These are phyloP conservation scores for Armadillidium nasatum DNA, from an alignment of 1,140 invertebrate species.

Conservation along the genomic window DNA sequence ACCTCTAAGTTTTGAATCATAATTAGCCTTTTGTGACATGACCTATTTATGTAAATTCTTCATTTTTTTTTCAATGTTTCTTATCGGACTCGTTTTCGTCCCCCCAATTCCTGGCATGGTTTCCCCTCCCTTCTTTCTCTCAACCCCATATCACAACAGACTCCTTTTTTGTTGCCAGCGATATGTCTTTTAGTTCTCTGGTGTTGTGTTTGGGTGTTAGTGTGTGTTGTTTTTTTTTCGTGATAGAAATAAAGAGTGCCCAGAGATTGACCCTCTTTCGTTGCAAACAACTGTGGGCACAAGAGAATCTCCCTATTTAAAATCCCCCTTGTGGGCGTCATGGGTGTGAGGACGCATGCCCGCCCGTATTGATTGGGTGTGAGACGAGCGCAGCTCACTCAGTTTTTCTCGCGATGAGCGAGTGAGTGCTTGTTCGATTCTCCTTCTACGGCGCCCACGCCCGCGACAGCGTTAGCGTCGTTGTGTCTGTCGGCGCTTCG, in stretches of 20 bases:
- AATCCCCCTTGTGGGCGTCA: neutral
- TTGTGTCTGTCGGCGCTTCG: constrained; percentile 2
- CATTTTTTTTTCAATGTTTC: no score
- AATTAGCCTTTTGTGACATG: no score
- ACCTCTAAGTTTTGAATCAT: no score
- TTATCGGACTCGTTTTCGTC: no score
- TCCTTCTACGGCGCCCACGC: neutral
- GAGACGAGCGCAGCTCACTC: neutral
- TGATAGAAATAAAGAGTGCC: neutral
- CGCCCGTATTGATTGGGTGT: constrained; percentile 10
- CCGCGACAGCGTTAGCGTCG: neutral
- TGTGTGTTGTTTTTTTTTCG: neutral
- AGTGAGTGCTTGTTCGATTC: neutral
- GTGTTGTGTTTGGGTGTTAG: no score
- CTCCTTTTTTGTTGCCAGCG: no score
- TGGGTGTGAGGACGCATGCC: constrained; percentile 9
- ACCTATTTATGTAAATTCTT: no score
- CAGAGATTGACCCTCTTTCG: neutral
- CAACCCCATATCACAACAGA: no score
- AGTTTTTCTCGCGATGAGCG: constrained; percentile 1
- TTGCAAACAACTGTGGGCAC: neutral
- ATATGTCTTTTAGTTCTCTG: no score
- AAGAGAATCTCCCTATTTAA: neutral
- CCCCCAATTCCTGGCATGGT: no score
- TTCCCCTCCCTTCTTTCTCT: no score